These are phyloP conservation scores for Thripadectes ignobilis DNA, from an alignment of 2,797 vertebrate species.

Conservation along the genomic window DNA sequence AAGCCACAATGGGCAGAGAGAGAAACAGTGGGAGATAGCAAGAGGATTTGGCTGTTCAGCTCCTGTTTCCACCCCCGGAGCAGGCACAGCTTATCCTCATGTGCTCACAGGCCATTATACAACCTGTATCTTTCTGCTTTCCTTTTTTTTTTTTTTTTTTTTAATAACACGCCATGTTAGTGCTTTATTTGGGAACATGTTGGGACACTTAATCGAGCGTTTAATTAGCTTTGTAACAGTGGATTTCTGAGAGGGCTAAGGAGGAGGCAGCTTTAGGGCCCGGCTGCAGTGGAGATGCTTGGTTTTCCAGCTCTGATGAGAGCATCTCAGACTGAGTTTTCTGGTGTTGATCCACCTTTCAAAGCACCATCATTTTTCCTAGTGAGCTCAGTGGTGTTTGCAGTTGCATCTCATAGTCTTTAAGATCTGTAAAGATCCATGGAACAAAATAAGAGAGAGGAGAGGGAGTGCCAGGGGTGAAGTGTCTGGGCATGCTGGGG, in stretches of 20 bases:
- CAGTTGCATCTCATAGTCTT: neutral
- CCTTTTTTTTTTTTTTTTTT: neutral
- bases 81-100: neutral
- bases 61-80: neutral
- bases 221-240: slow-evolving; percentile 56
- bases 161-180: neutral
- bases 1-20: neutral
- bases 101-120: neutral
- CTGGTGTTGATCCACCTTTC: neutral
- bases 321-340: neutral
- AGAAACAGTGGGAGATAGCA: neutral
- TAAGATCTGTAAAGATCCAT: neutral
- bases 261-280: neutral
- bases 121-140: neutral
- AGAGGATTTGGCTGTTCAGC: neutral
- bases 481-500: neutral
- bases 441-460: neutral
- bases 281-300: neutral
- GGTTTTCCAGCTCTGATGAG: neutral
- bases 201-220: slow-evolving; percentile 43
- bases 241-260: slow-evolving; percentile 3
- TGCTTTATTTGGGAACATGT: slow-evolving; percentile 31
- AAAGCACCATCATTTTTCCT: neutral
- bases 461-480: accelerated
- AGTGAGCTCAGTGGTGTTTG: neutral